Conservation (phyloP, 1,140 invertebrate species). For the Heliconius hermathena region DNA sequence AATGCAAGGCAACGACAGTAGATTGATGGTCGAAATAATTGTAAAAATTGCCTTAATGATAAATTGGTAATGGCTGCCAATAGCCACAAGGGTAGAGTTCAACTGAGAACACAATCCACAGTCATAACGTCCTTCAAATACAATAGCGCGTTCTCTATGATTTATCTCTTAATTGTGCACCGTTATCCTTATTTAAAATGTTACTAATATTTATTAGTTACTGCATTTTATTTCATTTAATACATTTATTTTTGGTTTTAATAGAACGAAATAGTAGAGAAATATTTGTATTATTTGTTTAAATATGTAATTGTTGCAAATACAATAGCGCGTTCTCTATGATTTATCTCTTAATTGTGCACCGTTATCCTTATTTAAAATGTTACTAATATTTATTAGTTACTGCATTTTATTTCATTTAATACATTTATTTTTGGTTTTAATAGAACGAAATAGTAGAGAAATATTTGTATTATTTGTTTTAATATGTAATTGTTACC, state of each 20-base stretch:
- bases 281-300: too few species aligned
- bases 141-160: slow-evolving; percentile 71
- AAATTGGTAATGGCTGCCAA: slow-evolving; percentile 80
- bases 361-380: slow-evolving; percentile 35
- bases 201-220: slow-evolving; percentile 53
- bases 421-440: not conserved
- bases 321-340: slow-evolving; percentile 70
- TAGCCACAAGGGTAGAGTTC: slow-evolving; percentile 62
- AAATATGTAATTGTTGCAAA: too few species aligned
- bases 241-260: not conserved
- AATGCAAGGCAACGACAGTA: slow-evolving; percentile 28
- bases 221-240: slow-evolving; percentile 7
- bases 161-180: slow-evolving; percentile 75
- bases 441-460: too few species aligned
- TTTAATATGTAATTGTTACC: too few species aligned
- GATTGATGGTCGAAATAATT: slow-evolving; percentile 61
- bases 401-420: slow-evolving; percentile 28
- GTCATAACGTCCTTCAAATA: slow-evolving; percentile 78
- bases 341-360: slow-evolving; percentile 77
- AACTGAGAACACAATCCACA: slow-evolving; percentile 58
- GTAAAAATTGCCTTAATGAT: slow-evolving; percentile 82
- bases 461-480: too few species aligned
- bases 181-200: slow-evolving; percentile 34
- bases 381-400: slow-evolving; percentile 51
- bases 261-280: too few species aligned